Percentiles rank a stretch among this genome's conserved stretches.
phyloP scores from a whole-genome alignment of 2,113 vertebrate species.

The Circaetus cinerascens region DNA sequence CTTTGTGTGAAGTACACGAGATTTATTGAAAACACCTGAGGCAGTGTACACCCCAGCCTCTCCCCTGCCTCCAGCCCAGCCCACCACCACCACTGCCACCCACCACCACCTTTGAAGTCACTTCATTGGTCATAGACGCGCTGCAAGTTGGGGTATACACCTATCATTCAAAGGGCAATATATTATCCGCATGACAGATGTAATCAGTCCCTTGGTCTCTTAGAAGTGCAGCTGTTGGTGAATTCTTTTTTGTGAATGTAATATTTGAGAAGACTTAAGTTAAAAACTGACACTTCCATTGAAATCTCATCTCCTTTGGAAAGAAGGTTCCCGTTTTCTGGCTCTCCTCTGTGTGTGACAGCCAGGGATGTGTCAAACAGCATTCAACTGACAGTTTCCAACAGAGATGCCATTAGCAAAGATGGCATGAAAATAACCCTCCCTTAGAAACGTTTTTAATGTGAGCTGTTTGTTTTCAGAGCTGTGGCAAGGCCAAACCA shows the following conservation, averaged over 20 bases:
- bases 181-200: conserved; percentile 63
- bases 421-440: conserved; percentile 71
- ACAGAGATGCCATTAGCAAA: conserved; percentile 64
- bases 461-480: conserved; percentile 42
- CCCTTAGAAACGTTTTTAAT: conserved; percentile 32
- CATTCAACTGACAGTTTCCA: conserved; percentile 61
- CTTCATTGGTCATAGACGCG: not conserved
- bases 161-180: conserved; percentile 63
- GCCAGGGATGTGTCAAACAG: conserved; percentile 67
- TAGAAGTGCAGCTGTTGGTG: conserved; percentile 72
- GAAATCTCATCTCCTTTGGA: conserved; percentile 69
- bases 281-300: conserved; percentile 74
- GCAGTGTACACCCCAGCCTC: not conserved
- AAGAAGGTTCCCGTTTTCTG: conserved; percentile 65
- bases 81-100: conserved; percentile 20
- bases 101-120: conserved; percentile 61
- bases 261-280: conserved; percentile 71
- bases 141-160: conserved; percentile 38
- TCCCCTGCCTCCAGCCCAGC: conserved; percentile 18
- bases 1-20: conserved; percentile 9
- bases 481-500: not conserved
- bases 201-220: conserved; percentile 74
- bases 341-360: conserved; percentile 40
- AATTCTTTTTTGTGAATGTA: conserved; percentile 76
- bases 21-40: conserved; percentile 56